Base-by-base conservation (phyloP, 1,140 invertebrate genomes). In the Dolichoris vasculosae region DNA sequence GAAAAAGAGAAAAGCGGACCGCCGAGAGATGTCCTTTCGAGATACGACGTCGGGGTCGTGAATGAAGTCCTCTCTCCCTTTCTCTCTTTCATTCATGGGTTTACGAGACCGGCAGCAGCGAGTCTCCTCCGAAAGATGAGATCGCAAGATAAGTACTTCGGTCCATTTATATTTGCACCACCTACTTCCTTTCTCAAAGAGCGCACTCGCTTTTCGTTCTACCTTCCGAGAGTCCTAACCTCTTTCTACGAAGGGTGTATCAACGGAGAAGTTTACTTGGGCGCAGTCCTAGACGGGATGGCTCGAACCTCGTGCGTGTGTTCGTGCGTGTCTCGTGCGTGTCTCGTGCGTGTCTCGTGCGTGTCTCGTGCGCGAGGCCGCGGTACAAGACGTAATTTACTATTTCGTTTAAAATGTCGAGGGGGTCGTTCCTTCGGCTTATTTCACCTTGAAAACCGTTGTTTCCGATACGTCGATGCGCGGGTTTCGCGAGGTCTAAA, bases 111-210 rank as follows among this genome's bases (percentile, higher is more conserved):
- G 38, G 17, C 38, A 48, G 26, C 79, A 40, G 2, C 43, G 40
- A 48, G 73, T n/a, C 40, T 76, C 17, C 23, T 32, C 23, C 30
- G 40, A 79, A 81, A 86, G 88, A 89, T 88, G 87, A 90, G 90
- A 92, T 93, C 88, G 87, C 85, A 38, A 89, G 92, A 91, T 92
- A 91, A 91, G 82, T 87, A 76, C 82, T 51, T 7, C 84, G 83
- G 87, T 86, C 88, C 87, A 90, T 92, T 92, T 92, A 89, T 89
- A 89, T 88, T 88, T 88, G 89, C 88, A 86, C 89, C 89, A 90
- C 89, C 89, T 86, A 88, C 88, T 89, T 91, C 88, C 90, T 85
- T 84, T 55, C 79, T 38, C n/a, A 67, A 69, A 30, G 35, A 40
- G 59, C 76, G 20, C 40, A n/a, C 32, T 13, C 13, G 11, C 30